Percentiles rank a stretch among this genome's conserved stretches.
Evolutionary conservation across 2,888 invertebrate genomes (phyloP).

Genomic region (Tuberolachnus salignus): DNA sequence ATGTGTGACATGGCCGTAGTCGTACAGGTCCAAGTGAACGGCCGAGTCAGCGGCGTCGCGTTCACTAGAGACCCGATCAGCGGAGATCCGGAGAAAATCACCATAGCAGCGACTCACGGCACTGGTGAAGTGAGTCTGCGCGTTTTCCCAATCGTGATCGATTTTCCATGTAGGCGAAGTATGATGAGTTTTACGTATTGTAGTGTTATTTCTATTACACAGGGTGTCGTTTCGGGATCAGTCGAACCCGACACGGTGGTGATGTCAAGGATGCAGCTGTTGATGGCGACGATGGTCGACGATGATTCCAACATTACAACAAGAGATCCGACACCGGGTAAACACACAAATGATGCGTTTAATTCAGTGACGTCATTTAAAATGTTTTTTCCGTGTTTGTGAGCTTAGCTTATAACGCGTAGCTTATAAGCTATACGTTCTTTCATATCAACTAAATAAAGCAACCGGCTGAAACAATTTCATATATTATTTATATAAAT

Average conservation of each 20-base stretch:
- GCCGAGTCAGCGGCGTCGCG: slow-evolving; percentile 75
- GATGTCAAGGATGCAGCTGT: not conserved
- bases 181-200: not conserved
- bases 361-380: too few relatives aligned
- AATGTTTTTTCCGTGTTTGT: too few relatives aligned
- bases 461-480: too few relatives aligned
- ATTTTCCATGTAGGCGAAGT: not conserved
- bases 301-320: not conserved
- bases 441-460: too few relatives aligned
- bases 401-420: too few relatives aligned
- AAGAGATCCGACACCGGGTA: not conserved
- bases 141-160: not conserved
- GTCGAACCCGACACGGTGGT: slow-evolving; percentile 74
- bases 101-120: slow-evolving; percentile 81
- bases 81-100: slow-evolving; percentile 71
- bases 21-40: slow-evolving; percentile 76
- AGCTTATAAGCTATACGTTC: too few relatives aligned
- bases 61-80: slow-evolving; percentile 80
- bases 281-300: not conserved
- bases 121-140: slow-evolving; percentile 74
- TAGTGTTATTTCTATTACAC: slow-evolving; percentile 61
- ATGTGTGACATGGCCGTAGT: slow-evolving; percentile 77
- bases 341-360: not conserved
- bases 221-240: slow-evolving; percentile 80
- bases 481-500: too few relatives aligned